phyloP scores from a whole-genome alignment of 2,888 invertebrate species.

The Platypus cylindrus region DNA sequence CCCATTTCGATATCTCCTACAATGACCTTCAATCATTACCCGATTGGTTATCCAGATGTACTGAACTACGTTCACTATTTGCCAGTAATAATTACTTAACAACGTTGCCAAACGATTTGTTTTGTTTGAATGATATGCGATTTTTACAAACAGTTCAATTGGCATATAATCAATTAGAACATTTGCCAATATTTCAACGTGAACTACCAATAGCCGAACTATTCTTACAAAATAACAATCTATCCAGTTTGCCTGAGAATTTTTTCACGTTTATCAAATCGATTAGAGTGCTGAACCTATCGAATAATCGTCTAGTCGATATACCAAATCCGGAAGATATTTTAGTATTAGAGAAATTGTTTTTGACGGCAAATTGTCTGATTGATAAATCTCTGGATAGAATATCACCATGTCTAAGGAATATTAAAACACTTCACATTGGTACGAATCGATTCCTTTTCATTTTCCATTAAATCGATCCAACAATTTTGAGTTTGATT shows the following conservation, averaged over 20 bases:
- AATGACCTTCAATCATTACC: constrained; percentile 62
- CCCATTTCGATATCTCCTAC: constrained; percentile 67
- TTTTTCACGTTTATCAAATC: constrained; percentile 56
- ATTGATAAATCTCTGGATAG: constrained; percentile 47
- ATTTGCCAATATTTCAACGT: constrained; percentile 58
- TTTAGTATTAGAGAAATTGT: constrained; percentile 53
- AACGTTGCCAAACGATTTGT: constrained; percentile 57
- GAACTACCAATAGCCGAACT: constrained; percentile 55
- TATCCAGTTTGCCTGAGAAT: constrained; percentile 60
- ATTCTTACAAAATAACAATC: constrained; percentile 65
- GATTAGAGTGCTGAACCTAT: constrained; percentile 59
- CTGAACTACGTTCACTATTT: constrained; percentile 55
- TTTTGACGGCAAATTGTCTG: constrained; percentile 64
- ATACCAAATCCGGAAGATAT: constrained; percentile 46
- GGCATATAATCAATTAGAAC: constrained; percentile 63
- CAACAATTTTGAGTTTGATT: background rate
- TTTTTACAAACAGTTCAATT: constrained; percentile 61
- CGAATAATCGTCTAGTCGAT: constrained; percentile 63
- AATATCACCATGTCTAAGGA: constrained; percentile 49
- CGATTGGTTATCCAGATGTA: constrained; percentile 64
- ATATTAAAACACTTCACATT: constrained; percentile 57
- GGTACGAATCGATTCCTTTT: too few relatives aligned
- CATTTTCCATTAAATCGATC: constrained; percentile 27
- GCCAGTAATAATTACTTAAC: constrained; percentile 63
- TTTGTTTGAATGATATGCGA: constrained; percentile 61